Percentiles rank a stretch among this genome's conserved stretches.
phyloP scores from a whole-genome alignment of 2,888 invertebrate species.

The Habroteleia sp. region DNA sequence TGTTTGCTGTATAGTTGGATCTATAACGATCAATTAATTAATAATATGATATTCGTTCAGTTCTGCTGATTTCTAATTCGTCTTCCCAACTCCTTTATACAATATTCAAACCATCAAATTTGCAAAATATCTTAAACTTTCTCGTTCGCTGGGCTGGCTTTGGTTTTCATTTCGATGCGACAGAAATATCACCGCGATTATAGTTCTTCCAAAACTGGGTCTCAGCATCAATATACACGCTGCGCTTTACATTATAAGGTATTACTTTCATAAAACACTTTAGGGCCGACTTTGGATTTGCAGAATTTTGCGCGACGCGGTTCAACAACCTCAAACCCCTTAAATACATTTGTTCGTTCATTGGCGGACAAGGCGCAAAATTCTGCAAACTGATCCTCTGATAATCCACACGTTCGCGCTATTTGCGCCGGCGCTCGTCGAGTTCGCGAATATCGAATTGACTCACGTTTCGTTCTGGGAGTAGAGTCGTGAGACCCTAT shows the following conservation, averaged over 20 bases:
- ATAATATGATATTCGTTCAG: too few relatives aligned
- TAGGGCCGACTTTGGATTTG: constrained; percentile 54
- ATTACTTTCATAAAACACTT: constrained; percentile 3
- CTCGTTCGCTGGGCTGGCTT: too few relatives aligned
- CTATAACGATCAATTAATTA: too few relatives aligned
- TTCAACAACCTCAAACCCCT: neutral
- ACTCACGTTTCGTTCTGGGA: constrained; percentile 80
- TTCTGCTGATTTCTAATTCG: too few relatives aligned
- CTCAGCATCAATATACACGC: constrained; percentile 17
- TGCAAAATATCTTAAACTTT: too few relatives aligned
- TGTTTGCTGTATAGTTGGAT: too few relatives aligned
- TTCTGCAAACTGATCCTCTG: constrained; percentile 27
- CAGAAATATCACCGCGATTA: too few relatives aligned
- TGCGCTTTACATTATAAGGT: constrained; percentile 18
- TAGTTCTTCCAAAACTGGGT: constrained; percentile 2
- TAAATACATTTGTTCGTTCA: neutral
- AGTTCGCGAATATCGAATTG: constrained; percentile 76
- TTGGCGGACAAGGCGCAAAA: constrained; percentile 1
- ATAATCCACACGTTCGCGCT: constrained; percentile 1
- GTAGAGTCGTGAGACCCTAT: constrained; percentile 73
- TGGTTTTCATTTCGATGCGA: too few relatives aligned
- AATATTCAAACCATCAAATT: too few relatives aligned
- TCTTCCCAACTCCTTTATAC: too few relatives aligned
- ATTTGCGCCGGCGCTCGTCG: constrained; percentile 46
- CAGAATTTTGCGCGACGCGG: constrained; percentile 17